A percentile compares a stretch with the other conserved stretches of the same genome.
Conservation (phyloP, 2,888 invertebrate genomes). For the Hirtodrosophila histrioides region DNA sequence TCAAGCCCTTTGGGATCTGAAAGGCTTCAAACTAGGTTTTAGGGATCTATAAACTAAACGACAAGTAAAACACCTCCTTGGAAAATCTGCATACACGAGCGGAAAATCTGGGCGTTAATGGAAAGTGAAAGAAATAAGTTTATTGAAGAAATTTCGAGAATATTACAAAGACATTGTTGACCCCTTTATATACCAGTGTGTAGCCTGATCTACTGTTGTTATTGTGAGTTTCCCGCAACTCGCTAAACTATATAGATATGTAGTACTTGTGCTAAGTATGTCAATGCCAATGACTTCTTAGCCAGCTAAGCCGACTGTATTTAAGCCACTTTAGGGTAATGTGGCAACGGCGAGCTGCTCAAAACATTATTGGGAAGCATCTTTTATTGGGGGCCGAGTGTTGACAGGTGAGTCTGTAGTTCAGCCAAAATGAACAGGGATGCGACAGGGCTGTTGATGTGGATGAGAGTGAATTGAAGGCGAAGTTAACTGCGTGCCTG, state of each 20-base stretch:
- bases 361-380: slow-evolving; percentile 40
- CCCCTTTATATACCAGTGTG: background rate
- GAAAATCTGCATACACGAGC: too few relatives aligned
- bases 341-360: slow-evolving; percentile 7
- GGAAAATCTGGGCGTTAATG: too few relatives aligned
- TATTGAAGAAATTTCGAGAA: too few relatives aligned
- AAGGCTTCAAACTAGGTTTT: too few relatives aligned
- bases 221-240: slow-evolving; percentile 10
- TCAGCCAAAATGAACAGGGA: background rate
- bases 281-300: slow-evolving; percentile 48
- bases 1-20: too few relatives aligned
- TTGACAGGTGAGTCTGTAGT: slow-evolving; percentile 16
- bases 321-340: slow-evolving; percentile 6
- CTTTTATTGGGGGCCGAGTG: slow-evolving; percentile 24
- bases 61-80: too few relatives aligned
- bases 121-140: too few relatives aligned
- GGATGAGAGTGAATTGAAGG: slow-evolving; percentile 1
- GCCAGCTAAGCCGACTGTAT: slow-evolving; percentile 14
- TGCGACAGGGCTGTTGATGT: background rate
- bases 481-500: slow-evolving; percentile 32
- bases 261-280: slow-evolving; percentile 28
- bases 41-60: too few relatives aligned
- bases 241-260: slow-evolving; percentile 35
- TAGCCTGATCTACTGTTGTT: background rate
- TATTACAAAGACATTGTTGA: too few relatives aligned